Evolutionary conservation across 1,140 invertebrate genomes (phyloP), one percentile per base, ranked within the genome.

Genomic region (Cephus cinctus): DNA sequence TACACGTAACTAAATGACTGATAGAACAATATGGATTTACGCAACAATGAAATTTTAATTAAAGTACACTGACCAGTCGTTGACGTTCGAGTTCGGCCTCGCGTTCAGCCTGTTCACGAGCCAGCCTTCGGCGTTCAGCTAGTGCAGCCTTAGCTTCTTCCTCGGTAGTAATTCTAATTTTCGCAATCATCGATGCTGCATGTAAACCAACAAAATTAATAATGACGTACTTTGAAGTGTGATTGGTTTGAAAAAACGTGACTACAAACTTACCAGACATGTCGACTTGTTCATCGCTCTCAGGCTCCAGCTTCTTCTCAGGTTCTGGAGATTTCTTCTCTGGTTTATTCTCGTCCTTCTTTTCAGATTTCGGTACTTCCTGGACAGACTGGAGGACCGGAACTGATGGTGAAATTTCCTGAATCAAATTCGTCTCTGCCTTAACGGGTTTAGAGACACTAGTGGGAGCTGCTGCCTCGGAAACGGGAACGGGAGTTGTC

Each of bases 101-200:
- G 48, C 86, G 74, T 80, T 94, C 91, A 32, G 89, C 86, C 72
- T 93, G 89, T 76, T 94, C 90, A 25, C 91, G 73, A 20, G 90
- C 90, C 32, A 91, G 76, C 52, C 89, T 78, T 59, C 92, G 78
- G 57, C 90, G 82, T 78, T 94, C 92, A 4, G 92, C 91, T 30
- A 95, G 74, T 22, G 90, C 90, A 19, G 90, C 90, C 76, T 92
- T 94, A 12, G 91, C 91, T 77, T 93, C 86, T 73, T 91, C 90
- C 75, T 93, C 91, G 1, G 90, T 92, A 5, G 86, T 89, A 52
- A 94, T 92, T 49, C 84, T 77, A 11, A 77, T 78, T 48, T 86
- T 87, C 1, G 83, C 81, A 52, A 85, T 85, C 83, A 88, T 86
- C 4, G 88, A 90, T 43, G 84, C 84, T 83, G 58, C 1, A 58